These are phyloP conservation scores for Craterocephalus amniculus DNA, from an alignment of 2,797 vertebrate species.

Conservation along the genomic window DNA sequence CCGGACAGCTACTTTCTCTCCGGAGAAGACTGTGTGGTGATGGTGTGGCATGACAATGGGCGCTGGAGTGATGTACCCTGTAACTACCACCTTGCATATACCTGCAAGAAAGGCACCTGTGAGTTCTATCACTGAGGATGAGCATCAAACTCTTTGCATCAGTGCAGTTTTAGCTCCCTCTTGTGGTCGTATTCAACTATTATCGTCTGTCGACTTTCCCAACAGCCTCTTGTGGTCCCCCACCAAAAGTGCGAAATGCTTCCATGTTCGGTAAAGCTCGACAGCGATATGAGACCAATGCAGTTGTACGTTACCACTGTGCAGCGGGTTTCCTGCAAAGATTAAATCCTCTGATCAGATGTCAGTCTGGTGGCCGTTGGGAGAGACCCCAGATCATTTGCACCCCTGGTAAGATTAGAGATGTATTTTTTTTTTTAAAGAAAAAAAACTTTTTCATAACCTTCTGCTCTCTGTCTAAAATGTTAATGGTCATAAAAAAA, in stretches of 20 bases:
- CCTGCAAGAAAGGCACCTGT: conserved; percentile 96
- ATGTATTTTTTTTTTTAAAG: not conserved
- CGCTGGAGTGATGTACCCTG: conserved; percentile 96
- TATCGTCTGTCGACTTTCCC: not conserved
- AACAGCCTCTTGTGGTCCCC: conserved; percentile 89
- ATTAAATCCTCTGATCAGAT: conserved; percentile 86
- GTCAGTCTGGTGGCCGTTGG: conserved; percentile 88
- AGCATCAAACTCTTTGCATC: not conserved
- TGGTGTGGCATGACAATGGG: conserved; percentile 93
- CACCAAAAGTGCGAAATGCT: conserved; percentile 84
- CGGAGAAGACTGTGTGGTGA: conserved; percentile 95
- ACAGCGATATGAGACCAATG: conserved; percentile 85
- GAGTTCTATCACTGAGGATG: conserved; percentile 56
- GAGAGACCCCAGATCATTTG: conserved; percentile 87
- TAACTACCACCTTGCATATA: conserved; percentile 96
- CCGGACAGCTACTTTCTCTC: conserved; percentile 97
- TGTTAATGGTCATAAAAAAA: not conserved
- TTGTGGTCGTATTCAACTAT: conserved; percentile 1
- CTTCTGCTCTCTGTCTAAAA: not conserved
- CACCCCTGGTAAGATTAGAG: conserved; percentile 61
- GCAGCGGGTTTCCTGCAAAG: conserved; percentile 84
- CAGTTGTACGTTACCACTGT: conserved; percentile 88
- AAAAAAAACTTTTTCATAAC: not conserved
- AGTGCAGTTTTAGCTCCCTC: conserved; percentile 6
- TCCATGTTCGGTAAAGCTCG: conserved; percentile 84